phyloP scores from a whole-genome alignment of 2,797 vertebrate species.

The Chaenodraco wilsoni region DNA sequence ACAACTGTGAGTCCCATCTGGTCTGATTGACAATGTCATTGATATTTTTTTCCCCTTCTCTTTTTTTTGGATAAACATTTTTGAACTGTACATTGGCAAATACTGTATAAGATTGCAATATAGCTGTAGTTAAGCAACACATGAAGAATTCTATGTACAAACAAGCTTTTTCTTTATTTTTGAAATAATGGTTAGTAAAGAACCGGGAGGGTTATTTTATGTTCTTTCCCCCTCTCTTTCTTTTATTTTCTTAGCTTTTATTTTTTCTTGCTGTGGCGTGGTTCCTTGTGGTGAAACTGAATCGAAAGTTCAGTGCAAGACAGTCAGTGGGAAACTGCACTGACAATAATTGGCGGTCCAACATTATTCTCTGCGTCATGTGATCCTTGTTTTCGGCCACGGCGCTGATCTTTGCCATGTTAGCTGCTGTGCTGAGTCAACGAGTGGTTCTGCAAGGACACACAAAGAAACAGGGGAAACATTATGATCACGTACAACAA shows the following conservation, averaged over 20 bases:
- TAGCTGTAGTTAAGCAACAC: conserved; percentile 91
- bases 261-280: conserved; percentile 85
- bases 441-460: conserved; percentile 92
- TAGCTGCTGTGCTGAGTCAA: conserved; percentile 99
- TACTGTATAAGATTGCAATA: conserved; percentile 90
- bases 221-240: conserved; percentile 85
- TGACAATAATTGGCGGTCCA: conserved; percentile 72
- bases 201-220: conserved; percentile 84
- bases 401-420: conserved; percentile 83
- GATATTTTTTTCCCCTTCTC: conserved; percentile 78
- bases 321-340: conserved; percentile 80
- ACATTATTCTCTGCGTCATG: conserved; percentile 70
- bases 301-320: conserved; percentile 92
- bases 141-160: conserved; percentile 98
- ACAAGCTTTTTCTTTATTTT: conserved; percentile 83
- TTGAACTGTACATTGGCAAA: conserved; percentile 84
- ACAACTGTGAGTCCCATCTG: conserved; percentile 60
- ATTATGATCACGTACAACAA: conserved; percentile 52
- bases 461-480: conserved; percentile 49
- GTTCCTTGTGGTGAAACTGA: conserved; percentile 92
- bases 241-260: conserved; percentile 80
- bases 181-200: conserved; percentile 85
- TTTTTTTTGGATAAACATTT: conserved; percentile 74
- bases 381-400: conserved; percentile 84
- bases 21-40: conserved; percentile 72